Percentiles rank a stretch among this genome's conserved stretches.
Conservation (phyloP, 2,888 invertebrate genomes). For the Drosophila sordidapex region DNA sequence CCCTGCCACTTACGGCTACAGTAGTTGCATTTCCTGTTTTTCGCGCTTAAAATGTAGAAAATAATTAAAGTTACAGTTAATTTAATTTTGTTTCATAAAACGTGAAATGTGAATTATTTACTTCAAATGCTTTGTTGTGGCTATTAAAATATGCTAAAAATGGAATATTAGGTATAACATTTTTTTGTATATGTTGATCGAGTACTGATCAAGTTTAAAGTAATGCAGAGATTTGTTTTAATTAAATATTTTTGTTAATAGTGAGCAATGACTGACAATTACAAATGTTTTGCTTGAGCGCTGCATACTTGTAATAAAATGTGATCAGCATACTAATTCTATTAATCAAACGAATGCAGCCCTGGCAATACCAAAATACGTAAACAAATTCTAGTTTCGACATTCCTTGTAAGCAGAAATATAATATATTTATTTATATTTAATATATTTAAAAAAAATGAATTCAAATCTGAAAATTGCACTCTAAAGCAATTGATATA, state of each 20-base stretch:
- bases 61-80: background rate
- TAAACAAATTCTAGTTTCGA: background rate
- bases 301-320: background rate
- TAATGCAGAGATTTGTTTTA: background rate
- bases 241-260: background rate
- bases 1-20: conserved; percentile 4
- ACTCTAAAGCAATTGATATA: background rate
- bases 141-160: too few relatives aligned
- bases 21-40: background rate
- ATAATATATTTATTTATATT: background rate
- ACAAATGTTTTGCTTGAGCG: background rate
- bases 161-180: too few relatives aligned
- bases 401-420: background rate
- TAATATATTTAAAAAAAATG: background rate
- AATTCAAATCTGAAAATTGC: background rate
- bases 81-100: background rate
- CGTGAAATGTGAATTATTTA: background rate
- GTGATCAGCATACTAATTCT: background rate
- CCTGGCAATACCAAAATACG: background rate
- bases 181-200: too few relatives aligned
- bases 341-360: background rate
- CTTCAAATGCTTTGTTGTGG: background rate
- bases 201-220: background rate
- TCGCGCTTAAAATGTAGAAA: too few relatives aligned
- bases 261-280: background rate